Base-by-base conservation (phyloP, 92 coral and sea anemone species). In the Desmophyllum pertusum region DNA sequence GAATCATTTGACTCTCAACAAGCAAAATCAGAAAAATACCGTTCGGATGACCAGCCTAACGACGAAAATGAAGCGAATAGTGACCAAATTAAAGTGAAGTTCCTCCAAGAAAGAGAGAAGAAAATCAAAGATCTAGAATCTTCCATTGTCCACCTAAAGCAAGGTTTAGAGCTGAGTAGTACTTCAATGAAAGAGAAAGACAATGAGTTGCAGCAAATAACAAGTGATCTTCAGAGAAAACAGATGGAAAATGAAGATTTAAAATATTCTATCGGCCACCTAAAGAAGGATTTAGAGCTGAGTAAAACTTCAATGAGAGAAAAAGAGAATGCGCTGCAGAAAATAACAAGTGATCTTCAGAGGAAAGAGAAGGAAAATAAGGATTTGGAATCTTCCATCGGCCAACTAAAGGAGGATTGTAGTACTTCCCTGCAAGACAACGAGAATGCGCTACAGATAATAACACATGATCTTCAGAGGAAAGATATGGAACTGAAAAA, bases 91-190 rank as follows among this genome's bases (percentile, higher is more conserved):
- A 11, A 27, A 40, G 2, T 40, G 8, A 37, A 5, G 33, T 5
- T 15, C 21, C 70, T 77, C 41, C 23, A 40, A 77, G 55, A 59
- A 59, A 57, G 39, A 40, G 81, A 77, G 36, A 41, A 39, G 37
- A 61, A 68, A 27, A 39, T 36, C 25, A 30, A 36, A 18, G 33
- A 57, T 33, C 35, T 55, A 37, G 21, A 76, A 55, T 25, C 46
- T 33, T 36, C 67, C 6, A n/a, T 23, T n/a, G 27, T 11, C 13
- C 52, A 76, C 23, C 6, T 57, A 11, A 57, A 75, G 45, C 30
- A 33, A 21, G 66, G 35, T 35, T 55, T 75, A 31, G 80, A 39
- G 2, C 31, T 25, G 27, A 42, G 38, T 2, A 38, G 33, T n/a
- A 6, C 0, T 77, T 59, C 81, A 0, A 13, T 11, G 17, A 29